Evolutionary conservation across 92 coral and sea anemone genomes (phyloP).

Genomic region (Parazoanthus swiftii): DNA sequence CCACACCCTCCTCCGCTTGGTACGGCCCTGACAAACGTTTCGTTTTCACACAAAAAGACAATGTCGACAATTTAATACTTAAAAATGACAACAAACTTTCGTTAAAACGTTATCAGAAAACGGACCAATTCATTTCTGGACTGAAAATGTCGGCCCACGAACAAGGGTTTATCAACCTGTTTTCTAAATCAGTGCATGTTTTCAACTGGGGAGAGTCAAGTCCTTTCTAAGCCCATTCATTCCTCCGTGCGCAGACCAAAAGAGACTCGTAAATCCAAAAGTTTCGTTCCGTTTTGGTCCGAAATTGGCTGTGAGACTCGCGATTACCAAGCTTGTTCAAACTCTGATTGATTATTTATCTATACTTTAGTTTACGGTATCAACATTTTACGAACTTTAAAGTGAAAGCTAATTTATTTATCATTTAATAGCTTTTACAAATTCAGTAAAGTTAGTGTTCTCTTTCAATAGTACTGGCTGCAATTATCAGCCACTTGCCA

Average conservation of each 20-base stretch:
- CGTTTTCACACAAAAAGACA: too few relatives aligned
- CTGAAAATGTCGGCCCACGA: background rate
- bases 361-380: background rate
- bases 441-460: background rate
- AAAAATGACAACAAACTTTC: background rate
- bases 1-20: too few relatives aligned
- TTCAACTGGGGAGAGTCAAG: too few relatives aligned
- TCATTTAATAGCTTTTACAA: background rate
- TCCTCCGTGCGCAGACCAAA: background rate
- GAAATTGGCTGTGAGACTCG: constrained; percentile 5
- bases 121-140: background rate
- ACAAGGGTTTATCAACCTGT: background rate
- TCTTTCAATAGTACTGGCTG: too few relatives aligned
- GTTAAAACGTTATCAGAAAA: background rate
- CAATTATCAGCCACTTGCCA: background rate
- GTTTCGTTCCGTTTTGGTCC: background rate
- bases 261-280: background rate
- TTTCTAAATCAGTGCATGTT: background rate
- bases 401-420: background rate
- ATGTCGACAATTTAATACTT: background rate
- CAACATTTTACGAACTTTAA: background rate
- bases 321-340: background rate
- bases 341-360: background rate
- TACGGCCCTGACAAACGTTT: too few relatives aligned
- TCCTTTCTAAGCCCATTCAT: too few relatives aligned